These are phyloP conservation scores for Orchesella flavescens DNA, from an alignment of 2,888 invertebrate genomes.

Conservation along the genomic window DNA sequence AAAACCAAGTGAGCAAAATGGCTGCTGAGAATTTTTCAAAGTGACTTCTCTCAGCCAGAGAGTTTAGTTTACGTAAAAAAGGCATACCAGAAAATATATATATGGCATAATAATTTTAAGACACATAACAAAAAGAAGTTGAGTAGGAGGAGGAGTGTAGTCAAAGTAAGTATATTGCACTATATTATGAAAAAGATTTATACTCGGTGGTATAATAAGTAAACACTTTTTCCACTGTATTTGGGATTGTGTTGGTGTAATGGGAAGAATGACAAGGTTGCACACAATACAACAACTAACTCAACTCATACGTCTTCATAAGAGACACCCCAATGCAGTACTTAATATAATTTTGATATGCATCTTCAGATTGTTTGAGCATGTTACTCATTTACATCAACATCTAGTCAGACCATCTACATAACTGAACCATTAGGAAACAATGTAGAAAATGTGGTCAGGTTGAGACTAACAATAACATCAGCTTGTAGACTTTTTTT, in stretches of 20 bases:
- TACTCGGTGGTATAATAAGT: neutral
- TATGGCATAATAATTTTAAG: conserved; percentile 33
- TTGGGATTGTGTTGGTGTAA: too few relatives aligned
- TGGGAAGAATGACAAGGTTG: too few relatives aligned
- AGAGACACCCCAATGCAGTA: conserved; percentile 29
- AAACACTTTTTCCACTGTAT: too few relatives aligned
- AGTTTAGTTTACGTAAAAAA: conserved; percentile 19
- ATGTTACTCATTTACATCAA: conserved; percentile 47
- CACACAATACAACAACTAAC: neutral
- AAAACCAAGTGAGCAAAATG: conserved; percentile 40
- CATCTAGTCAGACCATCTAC: conserved; percentile 27
- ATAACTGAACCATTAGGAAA: conserved; percentile 45
- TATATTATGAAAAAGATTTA: conserved; percentile 30
- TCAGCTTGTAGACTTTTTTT: conserved; percentile 33
- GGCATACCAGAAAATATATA: conserved; percentile 8
- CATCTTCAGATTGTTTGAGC: conserved; percentile 41
- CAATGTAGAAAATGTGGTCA: conserved; percentile 30
- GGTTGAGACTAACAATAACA: conserved; percentile 23
- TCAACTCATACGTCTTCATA: conserved; percentile 52
- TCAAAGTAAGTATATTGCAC: conserved; percentile 11
- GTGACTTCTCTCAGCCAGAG: conserved; percentile 30
- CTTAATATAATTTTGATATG: conserved; percentile 37
- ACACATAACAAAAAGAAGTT: conserved; percentile 12
- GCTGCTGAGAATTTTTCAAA: conserved; percentile 58
- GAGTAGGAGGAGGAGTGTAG: conserved; percentile 33